Base-by-base conservation (phyloP, 2,888 invertebrate species). In the Euclidia mi region DNA sequence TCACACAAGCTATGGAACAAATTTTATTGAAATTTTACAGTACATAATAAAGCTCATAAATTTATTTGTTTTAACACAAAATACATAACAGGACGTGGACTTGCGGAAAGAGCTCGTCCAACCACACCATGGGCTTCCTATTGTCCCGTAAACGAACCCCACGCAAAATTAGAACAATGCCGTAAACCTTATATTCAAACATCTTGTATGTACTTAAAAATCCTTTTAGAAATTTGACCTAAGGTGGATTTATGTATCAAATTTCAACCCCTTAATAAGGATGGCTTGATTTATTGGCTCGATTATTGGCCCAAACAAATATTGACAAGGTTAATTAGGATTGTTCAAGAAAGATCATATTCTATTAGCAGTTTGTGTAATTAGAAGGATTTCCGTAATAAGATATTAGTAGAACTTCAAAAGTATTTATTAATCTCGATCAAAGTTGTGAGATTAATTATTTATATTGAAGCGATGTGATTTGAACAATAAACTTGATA, bases 261-360 rank as follows among this genome's bases (percentile, higher is more conserved):
- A 46, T 53, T 53, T 53, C 46, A 46, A 37, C 41, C 42, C 18
- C 15, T 31, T 31, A 40, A 32, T 40, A 40, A 42, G 41, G 34
- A 41, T n/a, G 10, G 20, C 18, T 1, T 32, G 46, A 53, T 47
- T 53, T 47, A 53, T 50, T 50, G n/a, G 37, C 29, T 50, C n/a
- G n/a, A n/a, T n/a, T n/a, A 20, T 40, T 45, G 20, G 31, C 11
- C 42, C 46, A 53, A 42, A 29, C 46, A 47, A 53, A 42, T 43
- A 53, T 40, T 42, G 46, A 20, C 28, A n/a, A 42, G 47, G 42
- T 53, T 47, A 47, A 53, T 53, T 47, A 34, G 18, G 35, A 29
- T 29, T 46, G 52, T 34, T 40, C 25, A 9, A 15, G 18, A 34
- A 37, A 43, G 38, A 52, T 46, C 41, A 18, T 29, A 35, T 40